Evolutionary conservation across 2,113 vertebrate species (phyloP).

Genomic region (Thamnophis sirtalis): DNA sequence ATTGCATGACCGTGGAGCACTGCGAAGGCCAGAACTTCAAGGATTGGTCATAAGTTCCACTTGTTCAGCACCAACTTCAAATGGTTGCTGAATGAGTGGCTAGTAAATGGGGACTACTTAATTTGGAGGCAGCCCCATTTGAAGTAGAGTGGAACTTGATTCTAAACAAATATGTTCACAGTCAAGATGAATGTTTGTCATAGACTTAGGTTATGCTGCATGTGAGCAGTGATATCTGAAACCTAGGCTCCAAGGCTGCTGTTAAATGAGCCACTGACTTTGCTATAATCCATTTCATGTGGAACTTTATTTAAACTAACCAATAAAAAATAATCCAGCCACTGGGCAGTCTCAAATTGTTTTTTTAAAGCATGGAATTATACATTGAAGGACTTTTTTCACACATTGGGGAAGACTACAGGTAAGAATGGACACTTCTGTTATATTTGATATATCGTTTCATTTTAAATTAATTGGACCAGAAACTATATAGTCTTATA

Average conservation of each 20-base stretch:
- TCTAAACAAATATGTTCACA: background rate
- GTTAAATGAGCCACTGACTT: constrained; percentile 25
- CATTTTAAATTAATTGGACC: background rate
- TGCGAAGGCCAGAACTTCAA: background rate
- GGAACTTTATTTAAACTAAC: constrained; percentile 7
- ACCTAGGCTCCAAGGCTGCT: constrained; percentile 5
- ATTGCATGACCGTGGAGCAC: background rate
- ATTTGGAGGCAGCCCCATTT: background rate
- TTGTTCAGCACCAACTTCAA: background rate
- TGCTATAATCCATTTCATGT: constrained; percentile 14
- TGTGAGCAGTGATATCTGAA: constrained; percentile 13
- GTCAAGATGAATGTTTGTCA: background rate
- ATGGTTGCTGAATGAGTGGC: background rate
- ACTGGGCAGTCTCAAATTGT: background rate
- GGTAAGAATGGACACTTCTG: background rate
- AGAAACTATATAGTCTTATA: background rate
- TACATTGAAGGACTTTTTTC: background rate
- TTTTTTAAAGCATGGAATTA: background rate
- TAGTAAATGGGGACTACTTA: background rate
- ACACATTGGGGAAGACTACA: background rate
- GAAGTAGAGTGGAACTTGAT: background rate
- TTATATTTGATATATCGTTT: background rate
- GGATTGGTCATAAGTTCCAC: background rate
- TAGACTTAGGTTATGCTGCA: constrained; percentile 13
- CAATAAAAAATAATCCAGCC: constrained; percentile 16